Conservation (phyloP, 2,797 vertebrate genomes). For the Silurus aristotelis region DNA sequence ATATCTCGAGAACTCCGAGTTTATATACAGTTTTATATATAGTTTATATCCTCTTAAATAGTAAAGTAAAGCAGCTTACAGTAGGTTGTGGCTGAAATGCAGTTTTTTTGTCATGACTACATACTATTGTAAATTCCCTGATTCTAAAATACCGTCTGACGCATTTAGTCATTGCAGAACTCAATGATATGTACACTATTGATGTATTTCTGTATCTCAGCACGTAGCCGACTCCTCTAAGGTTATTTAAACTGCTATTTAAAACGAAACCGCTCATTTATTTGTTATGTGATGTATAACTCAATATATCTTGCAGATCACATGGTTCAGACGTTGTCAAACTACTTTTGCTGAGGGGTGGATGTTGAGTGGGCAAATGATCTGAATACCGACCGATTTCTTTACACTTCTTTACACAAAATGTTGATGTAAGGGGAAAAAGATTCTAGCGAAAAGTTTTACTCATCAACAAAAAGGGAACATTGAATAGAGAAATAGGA, state of each 20-base stretch:
- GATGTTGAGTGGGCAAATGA: background rate
- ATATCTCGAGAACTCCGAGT: background rate
- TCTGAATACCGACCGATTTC: background rate
- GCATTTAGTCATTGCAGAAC: background rate
- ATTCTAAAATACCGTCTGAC: background rate
- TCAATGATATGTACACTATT: background rate
- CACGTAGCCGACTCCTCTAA: background rate
- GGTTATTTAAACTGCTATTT: background rate
- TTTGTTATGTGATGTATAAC: background rate
- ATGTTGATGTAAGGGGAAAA: background rate
- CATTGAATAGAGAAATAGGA: background rate
- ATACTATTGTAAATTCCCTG: background rate
- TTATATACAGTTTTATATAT: too few relatives aligned
- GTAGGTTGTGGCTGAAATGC: background rate
- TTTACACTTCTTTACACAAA: background rate
- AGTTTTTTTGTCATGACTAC: background rate
- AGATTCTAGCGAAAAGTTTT: background rate
- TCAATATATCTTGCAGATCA: background rate
- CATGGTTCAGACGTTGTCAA: background rate
- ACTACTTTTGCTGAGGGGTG: background rate
- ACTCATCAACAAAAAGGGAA: background rate
- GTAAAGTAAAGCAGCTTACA: background rate
- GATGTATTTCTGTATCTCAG: background rate
- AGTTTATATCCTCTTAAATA: background rate
- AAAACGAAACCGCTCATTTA: too few relatives aligned